Conservation (phyloP, 2,888 invertebrate species). For the Ceramica pisi region DNA sequence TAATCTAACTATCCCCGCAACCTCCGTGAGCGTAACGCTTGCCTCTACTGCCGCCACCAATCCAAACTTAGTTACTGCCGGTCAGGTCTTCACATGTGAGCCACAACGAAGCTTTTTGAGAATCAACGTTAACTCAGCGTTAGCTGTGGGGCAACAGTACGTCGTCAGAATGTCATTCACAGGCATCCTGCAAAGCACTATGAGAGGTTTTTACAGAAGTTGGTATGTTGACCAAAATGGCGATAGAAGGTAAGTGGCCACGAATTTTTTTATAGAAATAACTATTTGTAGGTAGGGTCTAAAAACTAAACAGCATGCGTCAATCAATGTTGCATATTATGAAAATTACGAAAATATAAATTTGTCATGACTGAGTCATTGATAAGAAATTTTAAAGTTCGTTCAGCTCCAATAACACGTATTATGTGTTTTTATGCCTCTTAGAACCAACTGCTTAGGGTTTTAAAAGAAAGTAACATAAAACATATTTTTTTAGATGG, state of each 20-base stretch:
- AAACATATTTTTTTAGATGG: conserved; percentile 89
- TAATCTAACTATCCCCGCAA: conserved; percentile 78
- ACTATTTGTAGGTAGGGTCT: neutral
- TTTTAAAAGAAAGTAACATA: neutral
- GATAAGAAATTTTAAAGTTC: neutral
- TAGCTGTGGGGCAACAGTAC: conserved; percentile 86
- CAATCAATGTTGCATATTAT: neutral
- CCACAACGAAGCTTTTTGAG: conserved; percentile 77
- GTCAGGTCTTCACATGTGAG: conserved; percentile 73
- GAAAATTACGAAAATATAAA: neutral
- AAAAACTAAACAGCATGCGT: neutral
- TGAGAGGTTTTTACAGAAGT: conserved; percentile 94
- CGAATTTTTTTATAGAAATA: neutral
- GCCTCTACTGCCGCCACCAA: conserved; percentile 5
- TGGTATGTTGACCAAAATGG: conserved; percentile 13
- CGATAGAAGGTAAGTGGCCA: conserved; percentile 14
- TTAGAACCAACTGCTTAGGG: neutral
- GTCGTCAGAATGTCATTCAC: conserved; percentile 92
- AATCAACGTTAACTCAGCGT: conserved; percentile 67
- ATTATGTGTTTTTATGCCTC: too few relatives aligned
- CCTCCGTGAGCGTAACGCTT: conserved; percentile 76
- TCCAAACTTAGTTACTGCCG: conserved; percentile 64
- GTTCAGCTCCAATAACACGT: too few relatives aligned
- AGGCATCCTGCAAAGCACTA: conserved; percentile 93
- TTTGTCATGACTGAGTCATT: neutral